Conservation (phyloP, 2,888 invertebrate genomes). For the Ornithoptera priamus region DNA sequence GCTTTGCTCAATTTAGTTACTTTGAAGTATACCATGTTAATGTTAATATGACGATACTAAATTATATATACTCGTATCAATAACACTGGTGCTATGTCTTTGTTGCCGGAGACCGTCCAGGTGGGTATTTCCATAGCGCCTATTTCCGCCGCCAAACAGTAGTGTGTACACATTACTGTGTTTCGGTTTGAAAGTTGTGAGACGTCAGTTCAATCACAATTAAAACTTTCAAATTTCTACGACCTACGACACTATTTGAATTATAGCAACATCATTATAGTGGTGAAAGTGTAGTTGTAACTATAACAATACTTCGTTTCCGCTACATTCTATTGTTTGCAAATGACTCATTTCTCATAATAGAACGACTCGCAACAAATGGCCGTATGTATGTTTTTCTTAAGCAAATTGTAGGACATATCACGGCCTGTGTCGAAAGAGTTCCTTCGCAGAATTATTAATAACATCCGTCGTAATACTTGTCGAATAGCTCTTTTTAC, state of each 20-base stretch:
- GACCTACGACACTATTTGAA: slow-evolving; percentile 9
- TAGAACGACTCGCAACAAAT: slow-evolving; percentile 39
- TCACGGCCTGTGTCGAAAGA: neutral
- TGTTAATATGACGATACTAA: neutral
- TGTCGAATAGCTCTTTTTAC: too few relatives aligned
- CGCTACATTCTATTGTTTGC: slow-evolving; percentile 62
- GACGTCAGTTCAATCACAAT: neutral
- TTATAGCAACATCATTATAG: slow-evolving; percentile 18
- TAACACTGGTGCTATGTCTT: too few relatives aligned
- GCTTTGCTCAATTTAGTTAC: too few relatives aligned
- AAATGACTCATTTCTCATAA: slow-evolving; percentile 57
- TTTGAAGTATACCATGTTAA: too few relatives aligned
- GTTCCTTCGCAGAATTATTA: slow-evolving; percentile 6
- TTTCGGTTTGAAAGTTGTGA: neutral
- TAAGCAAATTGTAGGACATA: slow-evolving; percentile 32
- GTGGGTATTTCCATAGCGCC: too few relatives aligned
- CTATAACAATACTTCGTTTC: slow-evolving; percentile 53
- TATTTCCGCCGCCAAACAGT: too few relatives aligned
- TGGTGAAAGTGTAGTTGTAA: slow-evolving; percentile 50
- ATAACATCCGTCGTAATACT: slow-evolving; percentile 25
- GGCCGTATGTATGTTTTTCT: slow-evolving; percentile 32
- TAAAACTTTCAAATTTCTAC: neutral
- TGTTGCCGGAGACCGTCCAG: too few relatives aligned
- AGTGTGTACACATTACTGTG: too few relatives aligned
- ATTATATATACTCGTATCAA: neutral